Evolutionary conservation across 53 echinoderm and acorn worm genomes (phyloP).

Genomic region (Actinopyga echinites): DNA sequence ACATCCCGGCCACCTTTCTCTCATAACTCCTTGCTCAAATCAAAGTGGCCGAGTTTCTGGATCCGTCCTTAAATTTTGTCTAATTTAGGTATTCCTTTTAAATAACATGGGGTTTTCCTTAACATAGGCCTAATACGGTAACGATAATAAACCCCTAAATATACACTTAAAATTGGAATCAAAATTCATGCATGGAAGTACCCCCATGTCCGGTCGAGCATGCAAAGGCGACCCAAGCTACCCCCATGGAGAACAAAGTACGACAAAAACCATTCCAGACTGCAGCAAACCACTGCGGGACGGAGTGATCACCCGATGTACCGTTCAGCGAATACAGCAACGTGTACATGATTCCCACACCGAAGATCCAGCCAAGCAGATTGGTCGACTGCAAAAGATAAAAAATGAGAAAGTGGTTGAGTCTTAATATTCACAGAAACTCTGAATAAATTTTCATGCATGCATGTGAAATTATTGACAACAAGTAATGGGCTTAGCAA

Average conservation of each 20-base stretch:
- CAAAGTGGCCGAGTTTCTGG: too few relatives aligned
- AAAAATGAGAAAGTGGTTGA: neutral
- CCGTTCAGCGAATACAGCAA: conserved; percentile 31
- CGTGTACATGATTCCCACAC: conserved; percentile 2
- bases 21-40: too few relatives aligned
- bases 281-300: conserved; percentile 37
- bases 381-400: conserved; percentile 24
- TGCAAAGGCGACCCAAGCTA: conserved; percentile 29
- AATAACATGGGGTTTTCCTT: too few relatives aligned
- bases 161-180: conserved; percentile 44
- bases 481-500: too few relatives aligned
- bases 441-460: too few relatives aligned
- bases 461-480: too few relatives aligned
- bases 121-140: too few relatives aligned
- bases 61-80: too few relatives aligned
- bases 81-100: too few relatives aligned
- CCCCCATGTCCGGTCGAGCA: too few relatives aligned
- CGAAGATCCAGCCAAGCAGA: conserved; percentile 28
- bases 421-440: neutral
- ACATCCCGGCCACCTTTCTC: too few relatives aligned
- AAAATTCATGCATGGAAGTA: conserved; percentile 49
- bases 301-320: neutral
- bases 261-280: conserved; percentile 26
- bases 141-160: conserved; percentile 48
- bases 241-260: too few relatives aligned